Percentiles rank a stretch among this genome's conserved stretches.
These are phyloP conservation scores for Eupithecia inturbata DNA, from an alignment of 2,888 invertebrate genomes.

Conservation along the genomic window DNA sequence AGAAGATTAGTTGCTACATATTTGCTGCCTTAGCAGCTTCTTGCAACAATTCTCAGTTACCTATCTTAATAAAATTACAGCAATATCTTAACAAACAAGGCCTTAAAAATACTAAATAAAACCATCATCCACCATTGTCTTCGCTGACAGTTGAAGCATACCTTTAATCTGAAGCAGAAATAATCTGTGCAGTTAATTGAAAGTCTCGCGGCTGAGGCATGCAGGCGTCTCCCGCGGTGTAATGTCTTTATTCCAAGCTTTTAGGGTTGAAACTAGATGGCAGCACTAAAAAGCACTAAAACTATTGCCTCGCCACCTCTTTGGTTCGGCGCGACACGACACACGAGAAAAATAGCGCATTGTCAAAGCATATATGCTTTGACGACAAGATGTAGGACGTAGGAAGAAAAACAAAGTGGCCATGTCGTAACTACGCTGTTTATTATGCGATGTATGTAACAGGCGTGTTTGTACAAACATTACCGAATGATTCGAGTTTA, in stretches of 20 bases:
- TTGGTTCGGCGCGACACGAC: no score
- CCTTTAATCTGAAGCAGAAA: not conserved
- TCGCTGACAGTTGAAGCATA: conserved; percentile 2
- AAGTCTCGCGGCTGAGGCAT: not conserved
- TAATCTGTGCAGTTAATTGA: conserved; percentile 8
- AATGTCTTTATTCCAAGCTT: conserved; percentile 3
- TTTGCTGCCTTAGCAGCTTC: not conserved
- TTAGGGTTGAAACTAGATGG: conserved; percentile 1
- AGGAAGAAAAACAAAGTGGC: no score
- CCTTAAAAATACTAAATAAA: not conserved
- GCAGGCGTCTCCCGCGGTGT: conserved; percentile 1
- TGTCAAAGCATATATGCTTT: no score
- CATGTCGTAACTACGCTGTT: no score
- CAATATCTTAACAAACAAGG: not conserved
- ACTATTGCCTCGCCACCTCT: no score
- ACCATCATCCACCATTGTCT: not conserved
- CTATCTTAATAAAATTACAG: not conserved
- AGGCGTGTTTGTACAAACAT: no score
- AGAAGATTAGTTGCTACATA: no score
- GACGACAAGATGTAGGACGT: no score
- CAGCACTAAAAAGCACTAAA: not conserved
- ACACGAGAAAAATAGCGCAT: no score
- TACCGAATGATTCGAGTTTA: no score
- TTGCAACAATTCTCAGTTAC: no score
- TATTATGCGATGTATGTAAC: no score